Conservation (phyloP, 2,797 vertebrate species). For the Gila robusta region DNA sequence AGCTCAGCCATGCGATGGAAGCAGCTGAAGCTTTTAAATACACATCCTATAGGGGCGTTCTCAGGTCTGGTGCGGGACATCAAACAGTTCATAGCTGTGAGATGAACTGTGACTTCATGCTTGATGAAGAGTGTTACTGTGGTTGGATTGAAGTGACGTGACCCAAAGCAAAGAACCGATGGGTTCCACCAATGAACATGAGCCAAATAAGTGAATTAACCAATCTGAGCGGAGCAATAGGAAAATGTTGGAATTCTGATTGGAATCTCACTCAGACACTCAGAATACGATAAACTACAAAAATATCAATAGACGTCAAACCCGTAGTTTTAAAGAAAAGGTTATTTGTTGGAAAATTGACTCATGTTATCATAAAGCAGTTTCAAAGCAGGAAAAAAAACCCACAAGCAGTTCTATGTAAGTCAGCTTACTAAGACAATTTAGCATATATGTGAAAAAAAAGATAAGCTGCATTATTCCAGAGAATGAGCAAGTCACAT, state of each 20-base stretch:
- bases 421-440: slow-evolving; percentile 59
- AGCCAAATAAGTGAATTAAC: slow-evolving; percentile 48
- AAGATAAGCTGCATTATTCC: neutral
- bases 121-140: slow-evolving; percentile 30
- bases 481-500: neutral
- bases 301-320: neutral
- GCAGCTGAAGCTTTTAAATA: slow-evolving; percentile 66
- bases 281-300: neutral
- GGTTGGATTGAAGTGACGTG: slow-evolving; percentile 16
- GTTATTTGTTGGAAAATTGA: slow-evolving; percentile 62
- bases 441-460: neutral
- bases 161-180: slow-evolving; percentile 53
- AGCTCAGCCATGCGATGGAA: slow-evolving; percentile 75
- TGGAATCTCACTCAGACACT: neutral
- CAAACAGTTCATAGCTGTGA: slow-evolving; percentile 25
- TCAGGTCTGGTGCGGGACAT: slow-evolving; percentile 34
- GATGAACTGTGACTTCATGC: slow-evolving; percentile 26
- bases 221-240: neutral
- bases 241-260: neutral
- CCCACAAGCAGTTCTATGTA: slow-evolving; percentile 64
- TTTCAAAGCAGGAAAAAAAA: slow-evolving; percentile 44
- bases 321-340: slow-evolving; percentile 21
- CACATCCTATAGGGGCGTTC: slow-evolving; percentile 30
- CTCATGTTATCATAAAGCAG: slow-evolving; percentile 58
- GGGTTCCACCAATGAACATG: slow-evolving; percentile 60